phyloP scores from a whole-genome alignment of 2,113 vertebrate genomes.

The Tachysurus fulvidraco region DNA sequence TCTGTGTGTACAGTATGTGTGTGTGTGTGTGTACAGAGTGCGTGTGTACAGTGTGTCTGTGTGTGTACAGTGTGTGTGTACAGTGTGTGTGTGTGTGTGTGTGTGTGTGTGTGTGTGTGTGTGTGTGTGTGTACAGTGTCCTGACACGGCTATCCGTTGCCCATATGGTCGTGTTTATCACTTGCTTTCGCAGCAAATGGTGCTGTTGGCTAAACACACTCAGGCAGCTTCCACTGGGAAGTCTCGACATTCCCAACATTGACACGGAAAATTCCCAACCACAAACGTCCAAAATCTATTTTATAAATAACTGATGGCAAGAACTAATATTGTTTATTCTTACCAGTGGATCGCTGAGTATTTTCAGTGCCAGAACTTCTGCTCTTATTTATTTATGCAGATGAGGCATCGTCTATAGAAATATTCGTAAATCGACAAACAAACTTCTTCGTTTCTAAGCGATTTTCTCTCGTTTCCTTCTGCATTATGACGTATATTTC shows the following conservation, averaged over 20 bases:
- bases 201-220: conserved; percentile 73
- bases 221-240: conserved; percentile 54
- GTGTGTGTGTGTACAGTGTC: neutral
- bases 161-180: conserved; percentile 72
- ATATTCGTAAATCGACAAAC: neutral
- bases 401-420: neutral
- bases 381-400: neutral
- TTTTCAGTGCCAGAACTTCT: too few relatives aligned
- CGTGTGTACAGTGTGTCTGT: neutral
- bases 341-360: too few relatives aligned
- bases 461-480: neutral
- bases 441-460: neutral
- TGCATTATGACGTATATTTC: neutral
- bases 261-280: neutral
- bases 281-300: neutral
- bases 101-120: neutral
- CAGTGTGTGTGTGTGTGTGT: neutral
- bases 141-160: conserved; percentile 21
- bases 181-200: conserved; percentile 72
- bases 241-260: conserved; percentile 14
- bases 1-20: neutral
- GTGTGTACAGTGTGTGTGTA: neutral
- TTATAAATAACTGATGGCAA: neutral
- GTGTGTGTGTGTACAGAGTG: neutral
- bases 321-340: too few relatives aligned